These are phyloP conservation scores for Psilopsiagon aurifrons DNA, from an alignment of 2,113 vertebrate genomes.

Conservation along the genomic window DNA sequence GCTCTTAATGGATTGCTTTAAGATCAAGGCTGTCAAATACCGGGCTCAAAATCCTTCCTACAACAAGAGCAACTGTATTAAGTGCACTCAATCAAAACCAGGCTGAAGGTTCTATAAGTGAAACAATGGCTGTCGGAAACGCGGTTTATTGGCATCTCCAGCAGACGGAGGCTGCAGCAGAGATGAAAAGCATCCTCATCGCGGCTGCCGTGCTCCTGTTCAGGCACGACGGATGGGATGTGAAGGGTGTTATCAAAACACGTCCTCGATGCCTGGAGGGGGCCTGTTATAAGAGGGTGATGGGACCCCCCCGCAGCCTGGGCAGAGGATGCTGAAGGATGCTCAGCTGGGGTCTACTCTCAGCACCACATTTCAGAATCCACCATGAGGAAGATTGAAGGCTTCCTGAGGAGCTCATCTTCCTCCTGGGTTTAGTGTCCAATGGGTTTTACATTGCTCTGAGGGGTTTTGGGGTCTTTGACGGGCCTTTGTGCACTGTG, in stretches of 20 bases:
- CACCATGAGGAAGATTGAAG: not conserved
- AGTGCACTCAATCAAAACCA: slow-evolving; percentile 20
- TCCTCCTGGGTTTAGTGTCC: not conserved
- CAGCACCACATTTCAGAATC: not conserved
- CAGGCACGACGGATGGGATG: not conserved
- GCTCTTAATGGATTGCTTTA: slow-evolving; percentile 30
- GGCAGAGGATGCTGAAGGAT: not conserved
- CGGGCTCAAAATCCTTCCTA: slow-evolving; percentile 17
- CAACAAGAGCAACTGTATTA: not conserved
- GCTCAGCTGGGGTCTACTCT: not conserved
- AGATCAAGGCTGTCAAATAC: slow-evolving; percentile 37
- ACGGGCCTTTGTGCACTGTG: not conserved
- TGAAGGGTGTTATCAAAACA: not conserved
- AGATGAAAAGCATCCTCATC: not conserved
- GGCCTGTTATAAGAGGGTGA: fast-evolving
- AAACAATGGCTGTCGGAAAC: not conserved
- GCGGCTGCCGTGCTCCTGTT: not conserved
- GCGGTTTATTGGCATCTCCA: not conserved
- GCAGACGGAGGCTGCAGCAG: not conserved
- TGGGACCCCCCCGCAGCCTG: not conserved
- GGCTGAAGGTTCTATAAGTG: not conserved
- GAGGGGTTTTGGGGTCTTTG: not conserved
- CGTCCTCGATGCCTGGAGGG: fast-evolving
- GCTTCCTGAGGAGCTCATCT: not conserved
- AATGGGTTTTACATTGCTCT: not conserved